phyloP scores from a whole-genome alignment of 2,113 vertebrate species.

The Bos indicus region DNA sequence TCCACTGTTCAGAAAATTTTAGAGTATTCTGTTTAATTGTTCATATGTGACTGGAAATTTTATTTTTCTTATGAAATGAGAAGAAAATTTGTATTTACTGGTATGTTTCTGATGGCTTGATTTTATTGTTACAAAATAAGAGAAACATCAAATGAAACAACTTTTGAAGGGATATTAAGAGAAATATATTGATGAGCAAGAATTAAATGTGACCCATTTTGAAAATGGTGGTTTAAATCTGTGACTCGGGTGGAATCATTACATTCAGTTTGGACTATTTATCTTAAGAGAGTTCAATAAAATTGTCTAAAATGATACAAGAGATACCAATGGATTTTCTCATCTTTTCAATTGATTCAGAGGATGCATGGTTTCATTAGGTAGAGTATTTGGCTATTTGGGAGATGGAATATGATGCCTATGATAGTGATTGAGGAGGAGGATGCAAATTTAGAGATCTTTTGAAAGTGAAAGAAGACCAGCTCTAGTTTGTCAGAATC shows the following conservation, averaged over 20 bases:
- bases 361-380: not conserved
- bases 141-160: not conserved
- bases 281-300: not conserved
- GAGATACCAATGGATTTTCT: not conserved
- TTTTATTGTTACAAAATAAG: not conserved
- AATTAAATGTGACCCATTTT: not conserved
- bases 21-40: slow-evolving; percentile 20
- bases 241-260: not conserved
- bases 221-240: not conserved
- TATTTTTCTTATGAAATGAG: slow-evolving; percentile 61
- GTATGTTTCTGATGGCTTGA: not conserved
- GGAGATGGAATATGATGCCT: not conserved
- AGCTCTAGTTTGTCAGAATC: not conserved
- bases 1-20: slow-evolving; percentile 41
- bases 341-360: not conserved
- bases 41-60: slow-evolving; percentile 47
- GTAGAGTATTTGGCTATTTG: not conserved
- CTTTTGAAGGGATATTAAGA: not conserved
- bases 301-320: not conserved
- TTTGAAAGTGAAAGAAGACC: not conserved
- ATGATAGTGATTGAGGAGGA: not conserved
- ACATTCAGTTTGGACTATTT: not conserved
- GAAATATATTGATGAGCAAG: not conserved
- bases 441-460: not conserved
- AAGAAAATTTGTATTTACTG: not conserved